Conservation (phyloP, 2,888 invertebrate species). For the Notodonta dromedarius region DNA sequence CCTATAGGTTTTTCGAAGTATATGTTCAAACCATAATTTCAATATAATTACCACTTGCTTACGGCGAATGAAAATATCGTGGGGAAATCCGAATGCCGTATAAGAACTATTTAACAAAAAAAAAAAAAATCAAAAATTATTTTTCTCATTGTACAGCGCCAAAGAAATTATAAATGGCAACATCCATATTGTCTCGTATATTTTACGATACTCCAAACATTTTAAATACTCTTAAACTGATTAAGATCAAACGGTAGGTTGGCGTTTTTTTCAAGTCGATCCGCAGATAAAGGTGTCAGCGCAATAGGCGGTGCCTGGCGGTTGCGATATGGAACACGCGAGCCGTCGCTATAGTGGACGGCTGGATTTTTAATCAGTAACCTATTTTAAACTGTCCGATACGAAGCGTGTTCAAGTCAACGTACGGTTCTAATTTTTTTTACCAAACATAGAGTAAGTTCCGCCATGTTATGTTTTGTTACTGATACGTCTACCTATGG, state of each 20-base stretch:
- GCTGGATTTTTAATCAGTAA: not conserved
- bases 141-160: not conserved
- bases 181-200: not conserved
- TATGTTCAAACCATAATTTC: too few species aligned
- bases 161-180: not conserved
- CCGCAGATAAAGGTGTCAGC: conserved; percentile 48
- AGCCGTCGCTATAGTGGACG: conserved; percentile 20
- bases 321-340: conserved; percentile 43
- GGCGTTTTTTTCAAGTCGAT: conserved; percentile 33
- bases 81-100: too few species aligned
- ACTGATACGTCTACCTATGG: too few species aligned
- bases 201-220: conserved; percentile 16
- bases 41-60: too few species aligned
- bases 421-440: not conserved
- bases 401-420: not conserved
- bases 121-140: not conserved
- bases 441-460: too few species aligned
- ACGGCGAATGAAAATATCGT: too few species aligned
- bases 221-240: conserved; percentile 32
- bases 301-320: conserved; percentile 17
- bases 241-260: conserved; percentile 23
- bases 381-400: not conserved
- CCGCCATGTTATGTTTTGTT: too few species aligned
- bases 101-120: too few species aligned
- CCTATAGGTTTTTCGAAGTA: too few species aligned